Base-by-base conservation (phyloP, 2,113 vertebrate genomes). In the Alouatta palliata region DNA sequence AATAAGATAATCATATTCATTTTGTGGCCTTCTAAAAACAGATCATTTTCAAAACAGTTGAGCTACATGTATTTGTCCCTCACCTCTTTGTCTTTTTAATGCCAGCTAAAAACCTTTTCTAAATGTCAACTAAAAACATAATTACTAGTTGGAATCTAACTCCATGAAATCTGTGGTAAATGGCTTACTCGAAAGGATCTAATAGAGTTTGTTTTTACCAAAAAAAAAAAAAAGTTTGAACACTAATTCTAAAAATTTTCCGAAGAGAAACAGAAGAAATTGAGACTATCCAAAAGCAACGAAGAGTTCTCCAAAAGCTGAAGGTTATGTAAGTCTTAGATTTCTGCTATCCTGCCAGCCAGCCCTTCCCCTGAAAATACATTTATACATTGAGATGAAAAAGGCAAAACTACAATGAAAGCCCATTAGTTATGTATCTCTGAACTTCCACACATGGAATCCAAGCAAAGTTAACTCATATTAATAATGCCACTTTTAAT, bases 71-170 rank as follows among this genome's bases (percentile, higher is more conserved):
- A 2, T 66, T 87, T 83, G 11, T 52, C 23, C 21, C 3, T 90
- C 20, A 37, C 54, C 35, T 86, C 79, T 93, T 80, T 58, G 7
- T 70, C 5, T 91, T 70, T 64, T 91, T 73, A 86, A 91, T 1
- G 91, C 35, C 43, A 81, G 20, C 43, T 93, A 93, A 79, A 79
- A 81, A 43, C 5, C 10, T 8, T 93, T 88, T 52, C 58, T 66
- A 52, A 94, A 82, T 40, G 23, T 66, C 91, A 95, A 54, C 93
- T 81, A 47, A 90, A 90, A 91, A 52, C n/a, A 3, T 68, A 95
- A 97, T 95, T 81, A 64, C 16, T 90, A 45, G 23, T 75, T 81
- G 27, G 32, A 95, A 80, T 91, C 66, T 81, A 66, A 92, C 35
- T 47, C 82, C 68, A 86, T 40, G 4, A 83, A 95, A 91, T 81